Conservation (phyloP, 2,113 vertebrate genomes). For the Myiopsitta monachus region DNA sequence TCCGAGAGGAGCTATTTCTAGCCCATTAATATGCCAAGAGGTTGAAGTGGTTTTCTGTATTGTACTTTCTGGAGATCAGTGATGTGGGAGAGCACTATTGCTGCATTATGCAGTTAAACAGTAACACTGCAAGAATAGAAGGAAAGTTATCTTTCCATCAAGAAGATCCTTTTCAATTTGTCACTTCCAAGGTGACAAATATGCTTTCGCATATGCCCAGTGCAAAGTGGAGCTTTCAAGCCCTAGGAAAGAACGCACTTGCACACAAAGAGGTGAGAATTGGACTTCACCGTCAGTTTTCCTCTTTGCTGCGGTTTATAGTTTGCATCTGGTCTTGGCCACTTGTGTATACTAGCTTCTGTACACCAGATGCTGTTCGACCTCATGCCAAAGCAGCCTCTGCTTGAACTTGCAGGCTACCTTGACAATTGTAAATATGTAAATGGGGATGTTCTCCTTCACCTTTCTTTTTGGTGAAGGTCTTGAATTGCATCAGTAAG, state of each 20-base stretch:
- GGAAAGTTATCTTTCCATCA: background rate
- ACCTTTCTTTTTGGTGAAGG: background rate
- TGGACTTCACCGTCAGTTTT: background rate
- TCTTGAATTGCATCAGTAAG: background rate
- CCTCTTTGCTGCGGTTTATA: background rate
- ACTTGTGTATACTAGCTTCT: background rate
- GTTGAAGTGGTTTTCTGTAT: background rate
- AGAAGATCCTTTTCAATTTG: background rate
- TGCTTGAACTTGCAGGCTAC: background rate
- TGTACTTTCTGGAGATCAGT: background rate
- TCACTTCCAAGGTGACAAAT: background rate
- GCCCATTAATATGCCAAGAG: accelerated
- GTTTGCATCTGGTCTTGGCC: background rate
- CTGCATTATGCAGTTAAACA: background rate
- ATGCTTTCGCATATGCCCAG: background rate
- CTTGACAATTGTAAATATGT: background rate
- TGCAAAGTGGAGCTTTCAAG: background rate
- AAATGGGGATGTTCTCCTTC: background rate
- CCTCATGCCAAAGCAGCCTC: background rate
- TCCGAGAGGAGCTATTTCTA: background rate
- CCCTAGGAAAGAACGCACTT: background rate
- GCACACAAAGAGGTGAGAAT: background rate
- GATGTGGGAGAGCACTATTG: background rate
- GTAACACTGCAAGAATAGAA: background rate
- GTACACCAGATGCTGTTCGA: background rate